Percentiles rank a stretch among this genome's conserved stretches.
Evolutionary conservation across 2,113 vertebrate genomes (phyloP).

Genomic region (Serilophus lunatus): DNA sequence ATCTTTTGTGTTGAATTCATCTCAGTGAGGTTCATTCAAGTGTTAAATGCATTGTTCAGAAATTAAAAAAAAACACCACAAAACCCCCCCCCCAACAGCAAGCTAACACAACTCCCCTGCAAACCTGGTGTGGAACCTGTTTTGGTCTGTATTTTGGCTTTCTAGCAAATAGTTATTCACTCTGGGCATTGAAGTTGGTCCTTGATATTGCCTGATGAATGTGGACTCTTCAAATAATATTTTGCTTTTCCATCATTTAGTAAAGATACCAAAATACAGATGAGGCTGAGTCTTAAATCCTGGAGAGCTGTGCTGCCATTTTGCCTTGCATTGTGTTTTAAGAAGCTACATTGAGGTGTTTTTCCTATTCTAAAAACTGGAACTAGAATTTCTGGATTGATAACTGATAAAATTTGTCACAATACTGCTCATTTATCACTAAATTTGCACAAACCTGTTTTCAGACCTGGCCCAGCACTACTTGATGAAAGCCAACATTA

Average conservation of each 20-base stretch:
- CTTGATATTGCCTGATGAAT: background rate
- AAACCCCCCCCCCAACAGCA: background rate
- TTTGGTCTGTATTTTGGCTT: background rate
- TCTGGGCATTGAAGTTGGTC: background rate
- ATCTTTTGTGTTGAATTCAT: background rate
- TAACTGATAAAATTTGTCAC: background rate
- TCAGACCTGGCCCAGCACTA: slow-evolving; percentile 96
- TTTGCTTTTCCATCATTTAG: background rate
- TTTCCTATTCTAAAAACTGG: background rate
- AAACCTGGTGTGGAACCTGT: background rate
- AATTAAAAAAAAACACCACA: background rate
- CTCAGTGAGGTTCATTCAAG: background rate
- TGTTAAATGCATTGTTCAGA: background rate
- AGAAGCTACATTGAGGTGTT: background rate
- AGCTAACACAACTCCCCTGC: background rate
- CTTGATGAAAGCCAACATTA: slow-evolving; percentile 92
- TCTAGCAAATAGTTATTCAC: background rate
- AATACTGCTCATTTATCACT: background rate
- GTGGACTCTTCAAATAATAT: accelerated
- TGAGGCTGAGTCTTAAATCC: background rate
- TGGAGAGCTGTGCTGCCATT: accelerated
- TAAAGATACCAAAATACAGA: background rate
- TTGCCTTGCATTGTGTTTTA: background rate
- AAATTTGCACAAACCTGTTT: background rate
- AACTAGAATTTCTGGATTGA: background rate